Percentiles rank a stretch among this genome's conserved stretches.
These are phyloP conservation scores for Agonopterix alstromeriana DNA, from an alignment of 2,888 invertebrate species.

Conservation along the genomic window DNA sequence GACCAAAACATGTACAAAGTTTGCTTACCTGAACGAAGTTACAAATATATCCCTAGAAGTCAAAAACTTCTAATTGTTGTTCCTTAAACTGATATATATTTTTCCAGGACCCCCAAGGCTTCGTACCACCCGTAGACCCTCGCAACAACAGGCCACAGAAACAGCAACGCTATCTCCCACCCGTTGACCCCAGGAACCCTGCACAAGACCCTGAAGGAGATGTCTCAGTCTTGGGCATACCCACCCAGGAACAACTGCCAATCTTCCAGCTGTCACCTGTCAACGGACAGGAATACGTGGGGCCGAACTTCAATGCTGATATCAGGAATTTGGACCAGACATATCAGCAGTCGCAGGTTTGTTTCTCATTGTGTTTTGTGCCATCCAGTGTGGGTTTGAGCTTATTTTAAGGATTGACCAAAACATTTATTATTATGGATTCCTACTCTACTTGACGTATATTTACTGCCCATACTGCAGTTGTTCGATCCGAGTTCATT, in stretches of 20 bases:
- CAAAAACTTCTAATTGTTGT: too few species aligned
- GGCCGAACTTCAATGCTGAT: slow-evolving; percentile 48
- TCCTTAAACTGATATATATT: neutral
- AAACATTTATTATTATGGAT: too few species aligned
- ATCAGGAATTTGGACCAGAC: slow-evolving; percentile 45
- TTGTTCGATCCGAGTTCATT: too few species aligned
- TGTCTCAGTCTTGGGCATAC: slow-evolving; percentile 62
- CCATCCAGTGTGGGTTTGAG: too few species aligned
- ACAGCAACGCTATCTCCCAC: slow-evolving; percentile 46
- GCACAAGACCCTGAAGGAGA: slow-evolving; percentile 36
- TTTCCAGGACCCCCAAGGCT: neutral
- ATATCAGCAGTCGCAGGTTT: slow-evolving; percentile 48
- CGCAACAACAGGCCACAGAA: slow-evolving; percentile 8
- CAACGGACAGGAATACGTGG: slow-evolving; percentile 55
- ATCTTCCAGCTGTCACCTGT: slow-evolving; percentile 59
- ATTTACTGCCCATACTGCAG: too few species aligned
- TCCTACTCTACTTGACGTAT: too few species aligned
- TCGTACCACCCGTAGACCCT: slow-evolving; percentile 3
- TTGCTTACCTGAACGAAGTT: too few species aligned
- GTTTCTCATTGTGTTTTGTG: neutral
- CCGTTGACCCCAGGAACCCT: slow-evolving; percentile 46
- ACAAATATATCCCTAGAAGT: too few species aligned
- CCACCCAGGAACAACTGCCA: slow-evolving; percentile 48
- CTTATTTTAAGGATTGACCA: too few species aligned
- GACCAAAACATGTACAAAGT: too few species aligned